Conservation (phyloP, 2,888 invertebrate species). For the Epinotia nisella region DNA sequence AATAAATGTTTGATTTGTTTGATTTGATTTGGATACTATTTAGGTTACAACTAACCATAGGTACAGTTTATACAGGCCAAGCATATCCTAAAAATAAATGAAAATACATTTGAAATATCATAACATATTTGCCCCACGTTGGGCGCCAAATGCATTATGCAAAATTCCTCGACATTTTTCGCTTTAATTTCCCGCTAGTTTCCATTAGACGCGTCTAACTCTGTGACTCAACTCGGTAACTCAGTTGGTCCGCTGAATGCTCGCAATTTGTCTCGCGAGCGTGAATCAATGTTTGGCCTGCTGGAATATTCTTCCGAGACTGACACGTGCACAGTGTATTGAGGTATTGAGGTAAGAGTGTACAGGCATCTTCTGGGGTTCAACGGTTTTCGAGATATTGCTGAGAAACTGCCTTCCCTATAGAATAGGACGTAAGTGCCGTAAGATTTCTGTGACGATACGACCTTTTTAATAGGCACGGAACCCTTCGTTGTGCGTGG, state of each 20-base stretch:
- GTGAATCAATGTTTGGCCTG: constrained; percentile 42
- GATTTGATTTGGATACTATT: no score
- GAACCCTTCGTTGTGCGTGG: no score
- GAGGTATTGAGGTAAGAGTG: background rate
- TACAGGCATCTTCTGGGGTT: no score
- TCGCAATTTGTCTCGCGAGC: constrained; percentile 63
- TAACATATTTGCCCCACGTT: constrained; percentile 14
- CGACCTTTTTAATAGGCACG: no score
- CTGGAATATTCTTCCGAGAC: constrained; percentile 22
- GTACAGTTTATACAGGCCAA: no score
- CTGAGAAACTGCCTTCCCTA: no score
- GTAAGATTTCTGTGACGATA: no score
- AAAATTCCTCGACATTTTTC: constrained; percentile 14
- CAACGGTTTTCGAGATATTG: no score
- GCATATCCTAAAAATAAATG: background rate
- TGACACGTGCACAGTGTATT: constrained; percentile 4
- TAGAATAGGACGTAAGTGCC: no score
- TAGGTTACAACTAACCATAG: no score
- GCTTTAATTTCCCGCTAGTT: constrained; percentile 27
- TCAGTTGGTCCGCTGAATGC: constrained; percentile 70
- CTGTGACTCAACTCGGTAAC: constrained; percentile 57
- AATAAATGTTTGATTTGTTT: no score
- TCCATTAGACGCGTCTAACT: constrained; percentile 38
- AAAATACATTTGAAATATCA: background rate
- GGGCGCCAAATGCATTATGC: constrained; percentile 22